Evolutionary conservation across 2,797 vertebrate genomes (phyloP).

Genomic region (Kryptolebias ocellatus): DNA sequence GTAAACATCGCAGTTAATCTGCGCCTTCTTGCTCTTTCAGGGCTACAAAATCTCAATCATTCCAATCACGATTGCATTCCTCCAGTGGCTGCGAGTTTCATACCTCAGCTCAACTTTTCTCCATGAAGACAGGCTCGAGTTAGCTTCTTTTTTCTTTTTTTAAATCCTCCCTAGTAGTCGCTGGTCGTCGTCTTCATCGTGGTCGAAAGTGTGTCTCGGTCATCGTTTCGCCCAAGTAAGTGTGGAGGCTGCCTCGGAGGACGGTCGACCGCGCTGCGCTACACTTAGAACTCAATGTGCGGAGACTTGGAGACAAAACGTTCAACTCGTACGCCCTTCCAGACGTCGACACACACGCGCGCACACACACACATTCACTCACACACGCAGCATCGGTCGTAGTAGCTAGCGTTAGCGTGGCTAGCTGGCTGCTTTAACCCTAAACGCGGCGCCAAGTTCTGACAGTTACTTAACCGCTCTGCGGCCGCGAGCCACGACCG

Average conservation of each 20-base stretch:
- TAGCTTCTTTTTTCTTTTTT: constrained; percentile 34
- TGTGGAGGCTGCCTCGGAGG: constrained; percentile 15
- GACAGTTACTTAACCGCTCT: constrained; percentile 40
- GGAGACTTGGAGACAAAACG: constrained; percentile 57
- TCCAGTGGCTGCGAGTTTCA: constrained; percentile 70
- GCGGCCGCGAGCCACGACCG: constrained; percentile 6
- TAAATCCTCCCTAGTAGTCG: constrained; percentile 63
- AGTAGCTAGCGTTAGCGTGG: constrained; percentile 73
- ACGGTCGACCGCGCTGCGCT: constrained; percentile 14
- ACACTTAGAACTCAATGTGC: constrained; percentile 58
- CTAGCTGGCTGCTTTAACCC: constrained; percentile 74
- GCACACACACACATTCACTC: not conserved
- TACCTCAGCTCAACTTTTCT: constrained; percentile 83
- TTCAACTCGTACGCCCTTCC: constrained; percentile 75
- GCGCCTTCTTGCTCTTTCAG: constrained; percentile 8
- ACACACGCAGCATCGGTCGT: constrained; percentile 31
- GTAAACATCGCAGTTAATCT: constrained; percentile 7
- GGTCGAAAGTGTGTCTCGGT: constrained; percentile 55
- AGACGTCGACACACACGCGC: constrained; percentile 51
- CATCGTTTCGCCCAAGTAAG: constrained; percentile 38
- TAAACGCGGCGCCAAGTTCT: constrained; percentile 71
- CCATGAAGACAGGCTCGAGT: constrained; percentile 66
- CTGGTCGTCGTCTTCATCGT: constrained; percentile 60
- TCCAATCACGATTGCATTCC: constrained; percentile 55
- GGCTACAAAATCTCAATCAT: constrained; percentile 18